Evolutionary conservation across 2,888 invertebrate species (phyloP).

Genomic region (Lasioglossum villosulum): DNA sequence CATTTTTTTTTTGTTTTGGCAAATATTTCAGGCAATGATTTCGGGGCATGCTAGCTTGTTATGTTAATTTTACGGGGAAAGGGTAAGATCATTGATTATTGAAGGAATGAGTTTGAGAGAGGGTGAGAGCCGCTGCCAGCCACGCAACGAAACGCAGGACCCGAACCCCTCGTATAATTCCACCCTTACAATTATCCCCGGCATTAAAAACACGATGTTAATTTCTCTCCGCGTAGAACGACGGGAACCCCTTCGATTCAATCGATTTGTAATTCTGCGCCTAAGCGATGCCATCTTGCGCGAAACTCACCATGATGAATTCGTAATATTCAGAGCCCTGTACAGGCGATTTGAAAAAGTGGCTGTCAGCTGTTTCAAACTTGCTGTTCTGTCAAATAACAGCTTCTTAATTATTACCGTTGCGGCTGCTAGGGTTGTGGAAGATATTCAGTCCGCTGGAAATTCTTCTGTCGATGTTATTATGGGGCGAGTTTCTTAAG

Average conservation of each 20-base stretch:
- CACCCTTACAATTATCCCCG: constrained; percentile 84
- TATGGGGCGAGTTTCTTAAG: not conserved
- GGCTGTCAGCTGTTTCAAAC: not conserved
- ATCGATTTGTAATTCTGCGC: constrained; percentile 83
- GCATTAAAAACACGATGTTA: constrained; percentile 84
- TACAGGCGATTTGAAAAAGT: not conserved
- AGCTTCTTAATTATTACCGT: not conserved
- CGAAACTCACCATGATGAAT: constrained; percentile 61
- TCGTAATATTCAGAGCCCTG: constrained; percentile 52
- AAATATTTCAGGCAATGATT: constrained; percentile 29
- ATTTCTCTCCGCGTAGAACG: constrained; percentile 79
- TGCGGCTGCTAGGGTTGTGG: not conserved
- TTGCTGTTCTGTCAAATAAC: not conserved
- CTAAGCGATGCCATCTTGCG: constrained; percentile 75
- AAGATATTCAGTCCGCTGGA: not conserved
- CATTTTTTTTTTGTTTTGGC: not conserved
- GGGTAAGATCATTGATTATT: constrained; percentile 47
- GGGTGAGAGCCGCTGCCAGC: constrained; percentile 76
- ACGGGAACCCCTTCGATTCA: constrained; percentile 80
- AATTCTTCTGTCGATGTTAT: not conserved
- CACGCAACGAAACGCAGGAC: constrained; percentile 66
- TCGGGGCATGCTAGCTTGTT: not conserved
- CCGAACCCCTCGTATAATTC: constrained; percentile 82
- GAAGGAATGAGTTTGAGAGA: constrained; percentile 24
- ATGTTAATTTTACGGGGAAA: constrained; percentile 30